Evolutionary conservation across 2,888 invertebrate species (phyloP).

Genomic region (Nephrotoma guestfalica): DNA sequence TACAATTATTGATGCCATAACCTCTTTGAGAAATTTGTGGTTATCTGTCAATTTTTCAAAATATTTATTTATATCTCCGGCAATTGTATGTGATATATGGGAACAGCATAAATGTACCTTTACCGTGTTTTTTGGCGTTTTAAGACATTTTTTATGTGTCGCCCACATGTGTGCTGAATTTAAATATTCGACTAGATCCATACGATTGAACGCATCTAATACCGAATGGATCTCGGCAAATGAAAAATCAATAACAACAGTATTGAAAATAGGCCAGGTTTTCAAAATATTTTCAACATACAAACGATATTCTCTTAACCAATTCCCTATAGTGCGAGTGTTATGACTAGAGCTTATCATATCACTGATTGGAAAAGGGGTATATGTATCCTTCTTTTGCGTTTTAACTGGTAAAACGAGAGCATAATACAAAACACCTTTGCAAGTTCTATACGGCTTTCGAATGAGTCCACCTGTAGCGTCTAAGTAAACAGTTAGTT

Average conservation of each 20-base stretch:
- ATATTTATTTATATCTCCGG: neutral
- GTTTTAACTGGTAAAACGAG: neutral
- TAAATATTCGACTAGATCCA: neutral
- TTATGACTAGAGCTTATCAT: neutral
- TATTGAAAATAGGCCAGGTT: neutral
- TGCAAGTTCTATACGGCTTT: neutral
- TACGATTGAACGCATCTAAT: neutral
- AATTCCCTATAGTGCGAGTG: neutral
- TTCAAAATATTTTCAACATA: neutral
- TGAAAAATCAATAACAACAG: neutral
- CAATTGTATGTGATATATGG: neutral
- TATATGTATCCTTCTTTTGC: neutral
- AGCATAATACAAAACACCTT: neutral
- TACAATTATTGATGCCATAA: neutral
- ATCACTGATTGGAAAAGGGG: neutral
- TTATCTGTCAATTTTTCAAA: neutral
- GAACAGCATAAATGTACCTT: neutral
- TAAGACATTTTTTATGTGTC: neutral
- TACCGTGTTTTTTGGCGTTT: neutral
- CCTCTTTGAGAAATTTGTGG: neutral
- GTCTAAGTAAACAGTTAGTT: neutral
- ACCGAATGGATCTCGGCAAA: neutral
- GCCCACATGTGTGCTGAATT: neutral
- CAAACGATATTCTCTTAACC: neutral
- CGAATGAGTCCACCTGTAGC: neutral